Percentiles rank a stretch among this genome's conserved stretches.
phyloP scores from a whole-genome alignment of 1,140 invertebrate genomes.

The Brachionus angularis region DNA sequence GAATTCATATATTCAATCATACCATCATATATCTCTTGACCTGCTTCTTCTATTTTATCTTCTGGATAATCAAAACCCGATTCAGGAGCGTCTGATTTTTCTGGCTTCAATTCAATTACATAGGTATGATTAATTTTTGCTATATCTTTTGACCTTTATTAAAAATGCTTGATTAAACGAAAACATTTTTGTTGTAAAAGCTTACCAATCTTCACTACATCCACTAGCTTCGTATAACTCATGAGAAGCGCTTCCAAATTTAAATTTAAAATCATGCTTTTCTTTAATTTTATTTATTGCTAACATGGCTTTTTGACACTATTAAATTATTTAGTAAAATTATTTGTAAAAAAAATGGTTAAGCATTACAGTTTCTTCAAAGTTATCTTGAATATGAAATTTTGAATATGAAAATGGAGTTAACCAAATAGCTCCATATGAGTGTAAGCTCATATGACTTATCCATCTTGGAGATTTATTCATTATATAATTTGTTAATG shows the following conservation, averaged over 20 bases:
- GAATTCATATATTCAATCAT: constrained; percentile 19
- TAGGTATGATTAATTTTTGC: constrained; percentile 35
- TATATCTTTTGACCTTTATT: constrained; percentile 7
- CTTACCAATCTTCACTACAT: constrained; percentile 35
- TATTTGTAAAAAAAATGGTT: neutral
- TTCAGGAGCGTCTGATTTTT: neutral
- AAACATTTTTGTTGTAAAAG: neutral
- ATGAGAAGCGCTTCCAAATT: constrained; percentile 22
- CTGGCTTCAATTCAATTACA: constrained; percentile 19
- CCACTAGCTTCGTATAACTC: constrained; percentile 40
- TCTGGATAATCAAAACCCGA: constrained; percentile 23
- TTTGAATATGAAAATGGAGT: constrained; percentile 31
- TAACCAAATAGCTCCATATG: constrained; percentile 37
- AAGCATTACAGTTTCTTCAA: constrained; percentile 1
- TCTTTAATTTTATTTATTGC: constrained; percentile 14
- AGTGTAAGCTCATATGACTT: constrained; percentile 37
- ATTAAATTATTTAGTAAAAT: neutral
- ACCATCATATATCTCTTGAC: neutral
- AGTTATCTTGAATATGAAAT: neutral
- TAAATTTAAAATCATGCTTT: constrained; percentile 15
- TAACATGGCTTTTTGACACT: constrained; percentile 25
- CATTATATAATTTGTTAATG: constrained; percentile 20
- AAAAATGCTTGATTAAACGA: too few relatives aligned
- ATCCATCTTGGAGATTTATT: neutral
- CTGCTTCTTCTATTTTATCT: neutral